These are phyloP conservation scores for Tokudaia muenninki DNA, from an alignment of 2,797 vertebrate genomes.

Conservation along the genomic window DNA sequence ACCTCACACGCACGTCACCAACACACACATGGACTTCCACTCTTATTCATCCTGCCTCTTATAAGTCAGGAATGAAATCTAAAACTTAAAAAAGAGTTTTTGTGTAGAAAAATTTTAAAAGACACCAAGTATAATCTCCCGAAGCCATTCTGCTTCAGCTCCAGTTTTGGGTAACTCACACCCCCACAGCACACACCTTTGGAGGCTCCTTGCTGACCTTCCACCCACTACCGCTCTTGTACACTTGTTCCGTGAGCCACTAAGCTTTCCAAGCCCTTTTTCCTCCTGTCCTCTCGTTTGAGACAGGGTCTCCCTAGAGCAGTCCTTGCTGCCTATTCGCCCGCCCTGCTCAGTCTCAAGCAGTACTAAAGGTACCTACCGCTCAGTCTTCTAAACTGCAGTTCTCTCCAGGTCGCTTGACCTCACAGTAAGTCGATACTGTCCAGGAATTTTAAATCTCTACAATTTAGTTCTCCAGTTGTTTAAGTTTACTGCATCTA, in stretches of 20 bases:
- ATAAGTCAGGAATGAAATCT: background rate
- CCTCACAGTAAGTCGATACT: background rate
- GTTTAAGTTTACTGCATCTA: background rate
- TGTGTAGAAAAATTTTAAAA: slow-evolving; percentile 24
- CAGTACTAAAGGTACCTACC: background rate
- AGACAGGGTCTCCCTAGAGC: background rate
- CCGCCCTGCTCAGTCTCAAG: background rate
- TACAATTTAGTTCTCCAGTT: background rate
- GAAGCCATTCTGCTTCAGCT: background rate
- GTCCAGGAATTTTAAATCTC: slow-evolving; percentile 6
- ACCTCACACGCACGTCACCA: background rate
- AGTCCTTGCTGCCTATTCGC: background rate
- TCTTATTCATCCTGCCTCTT: background rate
- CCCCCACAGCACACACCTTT: background rate
- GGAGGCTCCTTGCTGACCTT: slow-evolving; percentile 34
- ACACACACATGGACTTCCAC: background rate
- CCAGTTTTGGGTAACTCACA: background rate
- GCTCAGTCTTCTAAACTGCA: background rate
- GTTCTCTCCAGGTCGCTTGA: background rate
- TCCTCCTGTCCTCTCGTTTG: background rate
- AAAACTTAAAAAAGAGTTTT: background rate
- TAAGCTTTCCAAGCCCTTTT: background rate
- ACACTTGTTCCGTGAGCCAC: background rate
- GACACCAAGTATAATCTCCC: background rate
- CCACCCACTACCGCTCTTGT: background rate